Conservation (phyloP, 2,888 invertebrate genomes). For the Eulithis testata region DNA sequence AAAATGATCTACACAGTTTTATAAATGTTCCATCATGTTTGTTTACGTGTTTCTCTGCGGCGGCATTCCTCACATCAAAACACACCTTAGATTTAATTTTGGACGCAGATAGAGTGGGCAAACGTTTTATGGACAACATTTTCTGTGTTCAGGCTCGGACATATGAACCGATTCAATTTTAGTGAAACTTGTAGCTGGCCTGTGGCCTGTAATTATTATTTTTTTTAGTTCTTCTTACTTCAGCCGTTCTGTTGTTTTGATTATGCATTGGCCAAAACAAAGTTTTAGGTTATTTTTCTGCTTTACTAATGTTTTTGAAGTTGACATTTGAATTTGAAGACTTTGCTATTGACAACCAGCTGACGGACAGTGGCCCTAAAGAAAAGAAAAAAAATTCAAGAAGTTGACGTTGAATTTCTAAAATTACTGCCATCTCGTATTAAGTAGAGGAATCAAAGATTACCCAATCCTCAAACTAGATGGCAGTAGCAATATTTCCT, state of each 20-base stretch:
- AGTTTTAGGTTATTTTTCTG: no score
- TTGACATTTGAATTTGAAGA: no score
- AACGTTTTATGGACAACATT: conserved; percentile 72
- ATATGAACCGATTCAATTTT: not conserved
- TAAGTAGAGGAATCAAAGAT: not conserved
- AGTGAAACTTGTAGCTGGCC: not conserved
- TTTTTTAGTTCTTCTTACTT: not conserved
- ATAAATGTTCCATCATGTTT: conserved; percentile 57
- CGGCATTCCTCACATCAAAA: conserved; percentile 51
- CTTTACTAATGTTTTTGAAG: no score
- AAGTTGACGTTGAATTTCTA: no score
- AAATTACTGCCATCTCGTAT: not conserved
- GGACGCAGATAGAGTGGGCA: conserved; percentile 65
- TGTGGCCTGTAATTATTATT: not conserved
- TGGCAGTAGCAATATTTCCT: not conserved
- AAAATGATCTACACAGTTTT: conserved; percentile 68
- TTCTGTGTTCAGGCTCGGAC: not conserved
- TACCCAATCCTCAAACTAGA: not conserved
- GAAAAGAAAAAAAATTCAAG: no score
- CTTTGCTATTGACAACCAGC: no score
- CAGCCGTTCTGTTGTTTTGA: not conserved
- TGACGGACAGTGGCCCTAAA: no score
- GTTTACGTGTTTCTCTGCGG: conserved; percentile 56
- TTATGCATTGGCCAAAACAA: no score
- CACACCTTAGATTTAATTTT: conserved; percentile 65